Conservation (phyloP, 2,888 invertebrate genomes). For the Leucophenga montana region DNA sequence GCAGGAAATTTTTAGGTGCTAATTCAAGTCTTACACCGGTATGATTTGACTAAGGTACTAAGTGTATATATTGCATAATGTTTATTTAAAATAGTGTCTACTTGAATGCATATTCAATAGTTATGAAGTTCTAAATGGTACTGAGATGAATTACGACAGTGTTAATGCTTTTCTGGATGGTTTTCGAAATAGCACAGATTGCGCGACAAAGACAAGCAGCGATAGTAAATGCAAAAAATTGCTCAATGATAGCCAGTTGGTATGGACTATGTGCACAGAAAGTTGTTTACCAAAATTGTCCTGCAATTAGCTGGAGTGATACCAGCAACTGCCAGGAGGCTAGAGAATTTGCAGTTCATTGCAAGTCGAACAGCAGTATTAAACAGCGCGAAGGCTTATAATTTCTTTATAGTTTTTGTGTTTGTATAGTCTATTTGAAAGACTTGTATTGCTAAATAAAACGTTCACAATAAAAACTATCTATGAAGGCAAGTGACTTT, state of each 20-base stretch:
- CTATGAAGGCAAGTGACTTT: no score
- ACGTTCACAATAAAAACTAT: background rate
- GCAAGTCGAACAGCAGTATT: background rate
- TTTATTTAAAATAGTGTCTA: background rate
- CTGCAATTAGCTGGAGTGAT: background rate
- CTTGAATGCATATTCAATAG: background rate
- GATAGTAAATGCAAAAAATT: background rate
- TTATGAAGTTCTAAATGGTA: background rate
- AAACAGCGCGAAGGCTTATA: background rate
- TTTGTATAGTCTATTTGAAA: background rate
- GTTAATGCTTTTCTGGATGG: background rate
- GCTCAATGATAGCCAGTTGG: background rate
- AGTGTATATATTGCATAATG: background rate
- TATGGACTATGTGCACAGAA: background rate
- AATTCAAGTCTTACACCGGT: background rate
- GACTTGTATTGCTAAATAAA: background rate
- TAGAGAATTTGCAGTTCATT: background rate
- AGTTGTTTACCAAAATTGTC: background rate
- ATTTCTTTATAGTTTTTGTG: background rate
- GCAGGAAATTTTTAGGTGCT: background rate
- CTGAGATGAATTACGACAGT: background rate
- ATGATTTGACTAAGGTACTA: background rate
- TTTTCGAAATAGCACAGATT: background rate
- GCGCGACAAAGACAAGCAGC: background rate
- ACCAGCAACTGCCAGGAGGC: background rate